phyloP scores from a whole-genome alignment of 2,888 invertebrate genomes.

The Ctena decussata region DNA sequence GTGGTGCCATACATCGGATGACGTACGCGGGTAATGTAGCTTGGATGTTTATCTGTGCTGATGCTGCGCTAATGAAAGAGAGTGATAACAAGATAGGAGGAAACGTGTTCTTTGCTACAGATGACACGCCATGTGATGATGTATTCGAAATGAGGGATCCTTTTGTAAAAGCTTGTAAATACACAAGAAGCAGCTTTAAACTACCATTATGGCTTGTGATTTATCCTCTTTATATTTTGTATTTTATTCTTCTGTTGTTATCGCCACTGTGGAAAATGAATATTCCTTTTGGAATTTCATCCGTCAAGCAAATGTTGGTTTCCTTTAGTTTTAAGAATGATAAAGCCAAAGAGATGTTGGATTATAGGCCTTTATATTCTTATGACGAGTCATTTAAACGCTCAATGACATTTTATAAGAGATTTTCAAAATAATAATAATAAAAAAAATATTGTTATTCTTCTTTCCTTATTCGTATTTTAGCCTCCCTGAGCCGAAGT shows the following conservation, averaged over 20 bases:
- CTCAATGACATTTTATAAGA: conserved; percentile 32
- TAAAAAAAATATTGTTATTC: too few relatives aligned
- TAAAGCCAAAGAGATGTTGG: conserved; percentile 28
- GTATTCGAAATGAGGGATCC: conserved; percentile 87
- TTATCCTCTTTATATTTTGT: conserved; percentile 63
- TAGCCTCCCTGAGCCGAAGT: too few relatives aligned
- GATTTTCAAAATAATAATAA: too few relatives aligned
- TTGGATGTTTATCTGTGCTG: conserved; percentile 90
- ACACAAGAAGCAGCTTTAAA: not conserved
- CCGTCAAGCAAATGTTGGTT: not conserved
- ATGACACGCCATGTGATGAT: conserved; percentile 89
- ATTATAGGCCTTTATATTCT: conserved; percentile 43
- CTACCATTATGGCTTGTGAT: conserved; percentile 81
- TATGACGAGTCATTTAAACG: conserved; percentile 26
- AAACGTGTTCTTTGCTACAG: conserved; percentile 89
- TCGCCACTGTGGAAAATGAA: not conserved
- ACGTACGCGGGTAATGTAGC: conserved; percentile 89
- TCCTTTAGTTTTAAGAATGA: conserved; percentile 7
- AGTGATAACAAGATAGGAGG: conserved; percentile 85
- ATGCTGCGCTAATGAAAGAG: conserved; percentile 87
- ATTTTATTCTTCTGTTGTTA: not conserved
- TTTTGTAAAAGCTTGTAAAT: conserved; percentile 64
- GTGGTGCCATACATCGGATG: conserved; percentile 87
- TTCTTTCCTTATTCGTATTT: too few relatives aligned
- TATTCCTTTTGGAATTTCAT: not conserved